These are phyloP conservation scores for Drosophila arawakana DNA, from an alignment of 1,140 invertebrate species.

Conservation along the genomic window DNA sequence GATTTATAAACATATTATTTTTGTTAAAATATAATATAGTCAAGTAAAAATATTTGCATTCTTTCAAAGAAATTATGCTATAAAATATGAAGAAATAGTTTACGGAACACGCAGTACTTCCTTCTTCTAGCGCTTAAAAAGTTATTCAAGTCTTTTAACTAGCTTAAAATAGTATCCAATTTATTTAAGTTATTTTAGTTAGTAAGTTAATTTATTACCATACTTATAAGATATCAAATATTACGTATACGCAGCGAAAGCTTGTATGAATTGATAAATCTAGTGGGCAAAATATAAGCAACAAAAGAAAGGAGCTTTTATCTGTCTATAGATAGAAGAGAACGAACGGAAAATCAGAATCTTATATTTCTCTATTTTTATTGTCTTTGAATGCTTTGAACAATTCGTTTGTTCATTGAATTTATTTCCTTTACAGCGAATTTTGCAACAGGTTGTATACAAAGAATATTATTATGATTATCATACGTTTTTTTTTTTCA, in stretches of 20 bases:
- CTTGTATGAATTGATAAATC: conserved; percentile 44
- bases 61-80: neutral
- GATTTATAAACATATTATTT: neutral
- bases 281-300: conserved; percentile 21
- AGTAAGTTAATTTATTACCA: conserved; percentile 12
- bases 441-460: conserved; percentile 70
- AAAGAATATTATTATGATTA: conserved; percentile 26
- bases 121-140: too few species aligned
- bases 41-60: neutral
- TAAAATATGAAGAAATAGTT: neutral
- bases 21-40: neutral
- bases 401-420: conserved; percentile 11
- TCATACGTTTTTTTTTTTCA: neutral
- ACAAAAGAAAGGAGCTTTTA: conserved; percentile 54
- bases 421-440: conserved; percentile 23
- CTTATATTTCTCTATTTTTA: neutral
- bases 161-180: neutral
- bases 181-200: neutral
- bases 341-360: neutral
- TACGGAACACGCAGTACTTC: too few species aligned
- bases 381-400: conserved; percentile 20
- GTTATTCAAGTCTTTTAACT: too few species aligned
- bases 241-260: conserved; percentile 74
- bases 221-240: conserved; percentile 33
- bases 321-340: neutral